phyloP scores from a whole-genome alignment of 1,140 invertebrate genomes.

The Lineus longissimus region DNA sequence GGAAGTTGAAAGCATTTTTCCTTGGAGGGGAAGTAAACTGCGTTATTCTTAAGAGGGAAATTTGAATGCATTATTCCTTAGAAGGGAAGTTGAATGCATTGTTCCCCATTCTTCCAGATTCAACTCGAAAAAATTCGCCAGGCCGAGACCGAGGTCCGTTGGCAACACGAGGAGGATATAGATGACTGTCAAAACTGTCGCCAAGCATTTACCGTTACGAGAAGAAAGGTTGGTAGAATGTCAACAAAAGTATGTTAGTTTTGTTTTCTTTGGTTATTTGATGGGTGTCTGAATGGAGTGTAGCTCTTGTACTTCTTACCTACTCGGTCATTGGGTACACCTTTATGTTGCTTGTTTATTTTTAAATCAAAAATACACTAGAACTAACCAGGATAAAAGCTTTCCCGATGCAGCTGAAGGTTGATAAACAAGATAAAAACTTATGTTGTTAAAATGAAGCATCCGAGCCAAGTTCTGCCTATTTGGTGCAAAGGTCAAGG shows the following conservation, averaged over 20 bases:
- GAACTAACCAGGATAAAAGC: too few species aligned
- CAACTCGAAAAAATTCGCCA: constrained; percentile 91
- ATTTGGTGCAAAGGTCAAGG: background rate
- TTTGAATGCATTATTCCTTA: too few species aligned
- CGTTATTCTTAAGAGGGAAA: background rate
- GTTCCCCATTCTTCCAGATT: constrained; percentile 59
- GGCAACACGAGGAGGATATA: constrained; percentile 96
- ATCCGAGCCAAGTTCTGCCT: too few species aligned
- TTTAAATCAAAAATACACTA: too few species aligned
- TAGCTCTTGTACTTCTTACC: background rate
- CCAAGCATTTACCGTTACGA: constrained; percentile 59
- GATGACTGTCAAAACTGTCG: constrained; percentile 83
- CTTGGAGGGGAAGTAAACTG: too few species aligned
- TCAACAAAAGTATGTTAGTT: too few species aligned
- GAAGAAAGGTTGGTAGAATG: constrained; percentile 64
- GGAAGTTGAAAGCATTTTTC: too few species aligned
- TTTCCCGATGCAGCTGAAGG: too few species aligned
- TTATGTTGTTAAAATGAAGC: too few species aligned
- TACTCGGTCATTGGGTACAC: background rate
- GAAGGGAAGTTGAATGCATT: too few species aligned
- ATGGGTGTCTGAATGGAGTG: background rate
- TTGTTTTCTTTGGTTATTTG: background rate
- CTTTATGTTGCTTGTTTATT: too few species aligned
- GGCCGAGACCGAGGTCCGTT: constrained; percentile 86
- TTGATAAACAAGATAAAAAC: too few species aligned